Percentiles rank a stretch among this genome's conserved stretches.
Conservation (phyloP, 2,113 vertebrate genomes). For the Elephantulus edwardii region DNA sequence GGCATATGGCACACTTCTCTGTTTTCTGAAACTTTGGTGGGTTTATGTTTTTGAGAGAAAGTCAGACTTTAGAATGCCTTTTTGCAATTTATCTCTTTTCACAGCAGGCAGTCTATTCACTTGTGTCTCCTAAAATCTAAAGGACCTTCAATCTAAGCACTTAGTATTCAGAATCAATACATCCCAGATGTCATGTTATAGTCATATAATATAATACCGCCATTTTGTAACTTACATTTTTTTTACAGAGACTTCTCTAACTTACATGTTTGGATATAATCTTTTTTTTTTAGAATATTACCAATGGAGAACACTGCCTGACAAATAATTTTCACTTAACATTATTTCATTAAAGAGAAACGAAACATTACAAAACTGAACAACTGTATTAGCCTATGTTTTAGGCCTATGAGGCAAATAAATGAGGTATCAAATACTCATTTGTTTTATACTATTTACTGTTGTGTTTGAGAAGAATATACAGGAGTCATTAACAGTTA, state of each 20-base stretch:
- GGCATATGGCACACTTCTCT: neutral
- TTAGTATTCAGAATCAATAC: neutral
- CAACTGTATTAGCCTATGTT: neutral
- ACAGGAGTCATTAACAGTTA: neutral
- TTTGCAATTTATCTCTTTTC: neutral
- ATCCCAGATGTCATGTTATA: neutral
- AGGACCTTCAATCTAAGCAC: neutral
- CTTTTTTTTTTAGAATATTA: neutral
- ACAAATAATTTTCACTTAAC: neutral
- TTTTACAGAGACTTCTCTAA: neutral
- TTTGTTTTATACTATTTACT: neutral
- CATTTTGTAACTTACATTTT: neutral
- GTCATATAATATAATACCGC: neutral
- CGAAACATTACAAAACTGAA: neutral
- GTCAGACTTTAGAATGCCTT: neutral
- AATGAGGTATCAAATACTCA: neutral
- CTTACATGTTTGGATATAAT: neutral
- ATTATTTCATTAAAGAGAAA: neutral
- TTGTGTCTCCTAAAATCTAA: neutral
- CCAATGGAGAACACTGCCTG: neutral
- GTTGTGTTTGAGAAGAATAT: neutral
- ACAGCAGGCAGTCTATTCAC: neutral
- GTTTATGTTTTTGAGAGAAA: constrained; percentile 17
- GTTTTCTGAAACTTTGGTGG: neutral
- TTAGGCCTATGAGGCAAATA: neutral